Percentiles rank a stretch among this genome's conserved stretches.
Evolutionary conservation across 37 sponge, comb jelly and placozoan species (phyloP).

Genomic region (Diacarnus erythraeanus): DNA sequence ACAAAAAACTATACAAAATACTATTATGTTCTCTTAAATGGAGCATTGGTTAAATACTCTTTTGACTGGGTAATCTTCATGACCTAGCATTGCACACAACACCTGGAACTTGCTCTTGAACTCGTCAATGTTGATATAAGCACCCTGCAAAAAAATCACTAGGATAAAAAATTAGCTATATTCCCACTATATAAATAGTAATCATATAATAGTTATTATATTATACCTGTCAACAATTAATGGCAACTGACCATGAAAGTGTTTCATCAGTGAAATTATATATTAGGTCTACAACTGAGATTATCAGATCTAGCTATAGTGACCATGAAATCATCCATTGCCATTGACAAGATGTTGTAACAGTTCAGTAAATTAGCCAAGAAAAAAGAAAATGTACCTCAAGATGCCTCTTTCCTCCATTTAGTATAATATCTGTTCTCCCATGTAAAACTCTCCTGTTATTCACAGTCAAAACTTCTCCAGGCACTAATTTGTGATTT

Average conservation of each 20-base stretch:
- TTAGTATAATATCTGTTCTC: conserved; percentile 36
- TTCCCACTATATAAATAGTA: too few species aligned
- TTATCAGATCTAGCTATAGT: too few species aligned
- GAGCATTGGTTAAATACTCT: conserved; percentile 43
- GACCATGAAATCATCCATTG: too few species aligned
- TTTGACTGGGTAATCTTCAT: conserved; percentile 4
- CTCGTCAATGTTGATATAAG: conserved; percentile 71
- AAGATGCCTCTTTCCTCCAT: conserved; percentile 31
- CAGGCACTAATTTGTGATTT: background rate
- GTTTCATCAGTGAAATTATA: too few species aligned
- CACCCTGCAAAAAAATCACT: conserved; percentile 18
- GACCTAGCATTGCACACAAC: conserved; percentile 15
- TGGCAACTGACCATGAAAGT: too few species aligned
- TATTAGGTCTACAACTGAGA: too few species aligned
- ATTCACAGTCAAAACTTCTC: background rate
- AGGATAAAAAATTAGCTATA: background rate
- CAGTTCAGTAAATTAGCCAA: too few species aligned
- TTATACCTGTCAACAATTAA: too few species aligned
- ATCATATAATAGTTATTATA: too few species aligned
- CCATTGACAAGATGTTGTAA: too few species aligned
- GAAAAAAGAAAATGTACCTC: too few species aligned
- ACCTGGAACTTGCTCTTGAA: conserved; percentile 60
- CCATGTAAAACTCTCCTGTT: conserved; percentile 54
- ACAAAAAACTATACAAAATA: background rate
- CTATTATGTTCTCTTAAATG: background rate